Conservation (phyloP, 2,113 vertebrate genomes). For the Anguilla japonica region DNA sequence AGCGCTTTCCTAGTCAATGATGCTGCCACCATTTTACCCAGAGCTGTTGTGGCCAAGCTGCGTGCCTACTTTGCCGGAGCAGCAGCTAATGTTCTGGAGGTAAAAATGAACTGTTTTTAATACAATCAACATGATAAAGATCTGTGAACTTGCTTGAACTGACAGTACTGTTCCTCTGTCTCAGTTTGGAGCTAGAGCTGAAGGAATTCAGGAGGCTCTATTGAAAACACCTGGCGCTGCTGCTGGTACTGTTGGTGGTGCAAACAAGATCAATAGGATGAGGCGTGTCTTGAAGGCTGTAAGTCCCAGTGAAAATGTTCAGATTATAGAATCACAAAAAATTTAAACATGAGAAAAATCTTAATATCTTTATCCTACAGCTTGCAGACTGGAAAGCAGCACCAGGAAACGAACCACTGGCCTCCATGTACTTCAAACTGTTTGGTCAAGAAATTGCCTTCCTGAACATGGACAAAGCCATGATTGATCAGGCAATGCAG, state of each 20-base stretch:
- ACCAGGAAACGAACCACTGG: constrained; percentile 59
- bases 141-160: background rate
- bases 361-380: constrained; percentile 52
- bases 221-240: constrained; percentile 58
- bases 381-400: constrained; percentile 69
- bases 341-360: background rate
- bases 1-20: constrained; percentile 76
- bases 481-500: constrained; percentile 60
- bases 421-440: constrained; percentile 70
- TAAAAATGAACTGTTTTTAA: constrained; percentile 29
- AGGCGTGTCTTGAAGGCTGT: constrained; percentile 74
- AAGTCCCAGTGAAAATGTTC: constrained; percentile 35
- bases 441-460: constrained; percentile 78
- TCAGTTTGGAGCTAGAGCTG: constrained; percentile 72
- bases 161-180: background rate
- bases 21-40: constrained; percentile 72
- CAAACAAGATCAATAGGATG: constrained; percentile 76
- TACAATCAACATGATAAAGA: background rate
- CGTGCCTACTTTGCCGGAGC: constrained; percentile 69
- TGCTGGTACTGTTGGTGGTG: constrained; percentile 46
- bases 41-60: constrained; percentile 69
- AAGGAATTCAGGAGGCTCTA: constrained; percentile 76
- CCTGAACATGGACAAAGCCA: constrained; percentile 64
- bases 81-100: constrained; percentile 78
- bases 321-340: background rate